A percentile compares a stretch with the other conserved stretches of the same genome.
Conservation (phyloP, 2,888 invertebrate species). For the Maniola hyperantus region DNA sequence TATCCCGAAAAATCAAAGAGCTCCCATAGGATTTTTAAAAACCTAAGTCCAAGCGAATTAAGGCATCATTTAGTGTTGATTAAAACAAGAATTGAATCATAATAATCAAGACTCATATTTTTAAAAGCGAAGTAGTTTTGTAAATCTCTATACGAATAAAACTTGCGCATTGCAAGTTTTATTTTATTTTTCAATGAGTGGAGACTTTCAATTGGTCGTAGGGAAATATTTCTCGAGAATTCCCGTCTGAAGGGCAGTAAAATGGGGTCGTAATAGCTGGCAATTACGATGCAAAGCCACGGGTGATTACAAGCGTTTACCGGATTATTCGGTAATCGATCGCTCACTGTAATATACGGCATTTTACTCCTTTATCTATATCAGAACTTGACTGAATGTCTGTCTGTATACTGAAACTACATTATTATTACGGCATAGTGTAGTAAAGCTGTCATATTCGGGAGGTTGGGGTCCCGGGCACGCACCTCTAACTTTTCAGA, state of each 20-base stretch:
- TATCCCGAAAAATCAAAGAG: too few species aligned
- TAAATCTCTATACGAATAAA: neutral
- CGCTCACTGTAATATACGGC: conserved; percentile 59
- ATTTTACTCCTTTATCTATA: conserved; percentile 35
- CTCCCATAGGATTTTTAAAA: too few species aligned
- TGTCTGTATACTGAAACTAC: conserved; percentile 13
- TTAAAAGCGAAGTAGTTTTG: neutral
- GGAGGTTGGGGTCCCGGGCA: too few species aligned
- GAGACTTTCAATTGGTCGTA: conserved; percentile 25
- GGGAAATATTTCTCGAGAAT: conserved; percentile 34
- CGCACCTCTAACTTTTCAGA: too few species aligned
- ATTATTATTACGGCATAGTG: too few species aligned
- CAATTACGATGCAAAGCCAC: conserved; percentile 70
- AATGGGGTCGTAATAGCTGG: conserved; percentile 58
- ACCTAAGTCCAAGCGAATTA: too few species aligned
- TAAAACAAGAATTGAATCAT: neutral
- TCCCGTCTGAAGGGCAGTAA: conserved; percentile 33
- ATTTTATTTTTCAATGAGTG: conserved; percentile 5
- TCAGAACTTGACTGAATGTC: conserved; percentile 4
- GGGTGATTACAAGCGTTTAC: conserved; percentile 79
- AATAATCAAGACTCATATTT: neutral
- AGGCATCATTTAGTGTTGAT: too few species aligned
- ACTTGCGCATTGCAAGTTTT: conserved; percentile 4
- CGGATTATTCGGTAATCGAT: conserved; percentile 75
- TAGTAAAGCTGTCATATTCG: too few species aligned